Evolutionary conservation across 2,888 invertebrate genomes (phyloP).

Genomic region (Ectemnius continuus): DNA sequence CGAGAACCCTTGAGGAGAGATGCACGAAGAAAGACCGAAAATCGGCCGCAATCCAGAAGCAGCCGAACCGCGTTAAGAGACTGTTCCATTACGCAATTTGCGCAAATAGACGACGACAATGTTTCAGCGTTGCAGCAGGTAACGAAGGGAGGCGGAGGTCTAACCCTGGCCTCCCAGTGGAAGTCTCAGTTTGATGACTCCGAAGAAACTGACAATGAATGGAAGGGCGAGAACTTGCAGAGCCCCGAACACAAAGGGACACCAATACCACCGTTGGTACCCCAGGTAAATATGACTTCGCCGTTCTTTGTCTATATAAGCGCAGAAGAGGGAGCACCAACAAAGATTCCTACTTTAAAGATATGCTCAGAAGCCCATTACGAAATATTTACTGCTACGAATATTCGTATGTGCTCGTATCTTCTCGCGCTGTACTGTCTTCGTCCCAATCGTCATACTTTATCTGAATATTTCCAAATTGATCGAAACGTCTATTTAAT

Average conservation of each 20-base stretch:
- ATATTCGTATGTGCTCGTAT: neutral
- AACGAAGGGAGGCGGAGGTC: conserved; percentile 89
- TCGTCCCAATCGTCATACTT: neutral
- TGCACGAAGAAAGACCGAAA: conserved; percentile 70
- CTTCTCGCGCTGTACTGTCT: neutral
- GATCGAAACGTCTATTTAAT: conserved; percentile 52
- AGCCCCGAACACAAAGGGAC: conserved; percentile 78
- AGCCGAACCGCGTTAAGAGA: conserved; percentile 83
- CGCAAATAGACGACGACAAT: conserved; percentile 95
- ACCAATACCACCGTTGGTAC: conserved; percentile 65
- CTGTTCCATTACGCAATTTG: conserved; percentile 93
- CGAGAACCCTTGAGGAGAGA: conserved; percentile 75
- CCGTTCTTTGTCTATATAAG: neutral
- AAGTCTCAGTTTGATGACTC: conserved; percentile 98
- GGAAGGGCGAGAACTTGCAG: conserved; percentile 87
- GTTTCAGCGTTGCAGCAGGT: conserved; percentile 93
- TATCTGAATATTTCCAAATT: conserved; percentile 10
- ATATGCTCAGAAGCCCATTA: no score
- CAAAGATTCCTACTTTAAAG: conserved; percentile 7
- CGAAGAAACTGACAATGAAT: conserved; percentile 96
- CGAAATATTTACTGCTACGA: neutral
- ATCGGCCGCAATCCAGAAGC: conserved; percentile 69
- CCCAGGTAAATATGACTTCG: conserved; percentile 66
- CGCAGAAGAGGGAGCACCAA: neutral
- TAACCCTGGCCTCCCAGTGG: conserved; percentile 96